Conservation (phyloP, 2,113 vertebrate genomes). For the Paralichthys olivaceus region DNA sequence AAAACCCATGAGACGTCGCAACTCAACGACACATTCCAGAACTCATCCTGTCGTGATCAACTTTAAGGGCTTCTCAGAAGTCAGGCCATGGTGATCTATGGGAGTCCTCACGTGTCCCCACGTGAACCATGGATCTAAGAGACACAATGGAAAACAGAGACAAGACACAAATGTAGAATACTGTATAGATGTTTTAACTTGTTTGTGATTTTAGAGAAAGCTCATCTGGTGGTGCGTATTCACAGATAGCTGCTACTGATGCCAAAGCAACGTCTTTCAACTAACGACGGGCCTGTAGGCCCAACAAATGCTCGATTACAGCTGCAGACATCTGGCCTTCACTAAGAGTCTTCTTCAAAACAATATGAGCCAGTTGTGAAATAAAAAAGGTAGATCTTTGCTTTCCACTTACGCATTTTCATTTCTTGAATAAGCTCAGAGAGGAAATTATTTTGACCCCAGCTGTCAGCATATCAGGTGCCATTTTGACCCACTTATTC, state of each 20-base stretch:
- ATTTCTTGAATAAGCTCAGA: conserved; percentile 36
- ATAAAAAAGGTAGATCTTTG: conserved; percentile 24
- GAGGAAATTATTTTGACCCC: conserved; percentile 8
- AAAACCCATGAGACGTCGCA: conserved; percentile 70
- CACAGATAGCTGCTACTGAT: conserved; percentile 54
- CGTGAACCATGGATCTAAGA: conserved; percentile 40
- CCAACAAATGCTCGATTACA: conserved; percentile 13
- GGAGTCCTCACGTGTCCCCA: conserved; percentile 49
- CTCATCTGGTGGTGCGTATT: conserved; percentile 38
- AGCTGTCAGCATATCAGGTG: neutral
- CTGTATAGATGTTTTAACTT: conserved; percentile 69
- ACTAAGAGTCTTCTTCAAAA: conserved; percentile 6
- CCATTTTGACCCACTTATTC: conserved; percentile 9
- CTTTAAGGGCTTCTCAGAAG: conserved; percentile 25
- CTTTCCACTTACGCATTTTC: conserved; percentile 23
- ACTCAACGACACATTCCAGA: conserved; percentile 55
- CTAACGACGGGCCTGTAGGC: conserved; percentile 41
- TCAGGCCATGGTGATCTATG: conserved; percentile 41
- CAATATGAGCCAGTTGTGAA: conserved; percentile 15
- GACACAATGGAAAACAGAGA: conserved; percentile 56
- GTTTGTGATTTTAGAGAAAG: conserved; percentile 45
- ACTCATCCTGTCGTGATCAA: conserved; percentile 46
- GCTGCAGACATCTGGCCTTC: conserved; percentile 3
- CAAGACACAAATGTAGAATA: conserved; percentile 67
- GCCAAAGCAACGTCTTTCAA: conserved; percentile 29